Base-by-base conservation (phyloP, 1,140 invertebrate genomes). In the Papilio polyxenes region DNA sequence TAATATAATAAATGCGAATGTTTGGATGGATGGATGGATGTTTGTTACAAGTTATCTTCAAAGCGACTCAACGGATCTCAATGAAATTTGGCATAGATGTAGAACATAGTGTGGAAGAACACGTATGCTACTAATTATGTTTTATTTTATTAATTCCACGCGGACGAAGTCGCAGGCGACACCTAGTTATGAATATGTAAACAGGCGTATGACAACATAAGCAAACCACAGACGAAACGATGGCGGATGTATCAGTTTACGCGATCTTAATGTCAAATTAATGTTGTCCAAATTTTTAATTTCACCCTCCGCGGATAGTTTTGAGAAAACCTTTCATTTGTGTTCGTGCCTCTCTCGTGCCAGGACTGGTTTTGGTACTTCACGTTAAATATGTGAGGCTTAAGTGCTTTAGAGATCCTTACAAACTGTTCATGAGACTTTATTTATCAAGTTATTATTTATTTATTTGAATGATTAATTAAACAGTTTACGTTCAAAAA, bases 261-360 rank as follows among this genome's bases (percentile, higher is more conserved):
- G 11, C 23, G 23, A n/a, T 11, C 11, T 76, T 76, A 76, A 76
- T 53, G 75, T 76, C 75, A 76, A 49, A 49, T 76, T 76, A 77
- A 51, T 77, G 23, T 75, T 74, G 15, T 51, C 44, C 48, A 23
- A 23, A 23, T 48, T 10, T 76, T 76, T 76, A 76, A 53, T 76
- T 76, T 76, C 11, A 76, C 48, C 48, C 48, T 17, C 17, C 3
- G 40, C 8, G 3, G 49, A 10, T 9, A 4, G 2, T 75, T 49
- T 37, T 77, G 49, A 31, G 48, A 51, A 77, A 77, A 77, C 23
- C 44, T 77, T 53, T 77, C 75, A 77, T 77, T 56, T 77, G 49
- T 23, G 75, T 56, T 49, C 49, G 23, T 31, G 13, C 13, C 75
- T 77, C 75, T 76, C 75, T 53, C 49, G 75, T 77, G 75, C 75